phyloP scores from a whole-genome alignment of 2,888 invertebrate species.

The Drosophila villosipedis region DNA sequence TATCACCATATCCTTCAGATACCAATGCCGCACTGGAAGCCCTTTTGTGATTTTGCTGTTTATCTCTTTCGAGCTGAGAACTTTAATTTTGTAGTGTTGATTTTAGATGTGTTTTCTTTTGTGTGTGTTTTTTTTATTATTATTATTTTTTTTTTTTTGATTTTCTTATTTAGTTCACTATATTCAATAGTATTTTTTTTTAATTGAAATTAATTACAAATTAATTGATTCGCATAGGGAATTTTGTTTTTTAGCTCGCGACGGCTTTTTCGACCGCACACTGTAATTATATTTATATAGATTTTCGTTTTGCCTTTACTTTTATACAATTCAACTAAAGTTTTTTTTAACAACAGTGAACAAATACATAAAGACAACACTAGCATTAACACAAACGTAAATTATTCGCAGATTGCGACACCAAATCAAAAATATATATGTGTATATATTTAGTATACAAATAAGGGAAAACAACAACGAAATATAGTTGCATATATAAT shows the following conservation, averaged over 20 bases:
- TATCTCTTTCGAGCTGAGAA: slow-evolving; percentile 41
- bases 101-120: slow-evolving; percentile 25
- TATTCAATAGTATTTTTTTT: slow-evolving; percentile 47
- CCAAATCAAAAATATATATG: slow-evolving; percentile 40
- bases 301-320: slow-evolving; percentile 32
- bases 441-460: slow-evolving; percentile 32
- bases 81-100: slow-evolving; percentile 25
- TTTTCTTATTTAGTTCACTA: slow-evolving; percentile 40
- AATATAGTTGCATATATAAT: slow-evolving; percentile 57
- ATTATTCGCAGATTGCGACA: slow-evolving; percentile 49
- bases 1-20: slow-evolving; percentile 4
- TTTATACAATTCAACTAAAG: slow-evolving; percentile 71
- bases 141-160: slow-evolving; percentile 41
- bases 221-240: slow-evolving; percentile 86
- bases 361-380: slow-evolving; percentile 64
- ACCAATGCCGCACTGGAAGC: slow-evolving; percentile 81
- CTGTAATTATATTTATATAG: slow-evolving; percentile 39
- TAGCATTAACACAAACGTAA: slow-evolving; percentile 71
- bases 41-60: slow-evolving; percentile 84
- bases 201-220: slow-evolving; percentile 85
- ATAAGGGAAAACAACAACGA: slow-evolving; percentile 47
- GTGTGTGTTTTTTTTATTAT: slow-evolving; percentile 24
- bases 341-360: slow-evolving; percentile 56
- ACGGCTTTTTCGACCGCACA: slow-evolving; percentile 31
- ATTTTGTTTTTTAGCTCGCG: slow-evolving; percentile 67